Evolutionary conservation across 37 sponge, comb jelly and placozoan species (phyloP).

Genomic region (Petrosia ficiformis): DNA sequence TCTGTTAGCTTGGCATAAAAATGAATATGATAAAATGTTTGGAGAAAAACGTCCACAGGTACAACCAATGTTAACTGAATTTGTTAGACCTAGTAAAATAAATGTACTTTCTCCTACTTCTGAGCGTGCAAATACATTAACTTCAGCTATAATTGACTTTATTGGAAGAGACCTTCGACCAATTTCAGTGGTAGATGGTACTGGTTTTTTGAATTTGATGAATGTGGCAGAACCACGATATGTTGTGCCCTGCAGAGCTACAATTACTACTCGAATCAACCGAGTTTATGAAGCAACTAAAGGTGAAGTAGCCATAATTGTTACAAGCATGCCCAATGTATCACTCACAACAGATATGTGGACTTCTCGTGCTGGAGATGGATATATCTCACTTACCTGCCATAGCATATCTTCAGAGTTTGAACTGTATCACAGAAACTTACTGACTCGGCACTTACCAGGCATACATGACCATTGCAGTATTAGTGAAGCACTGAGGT

Average conservation of each 20-base stretch:
- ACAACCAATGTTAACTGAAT: constrained; percentile 1
- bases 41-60: neutral
- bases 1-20: neutral
- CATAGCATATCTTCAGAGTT: constrained; percentile 7
- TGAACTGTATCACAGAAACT: constrained; percentile 20
- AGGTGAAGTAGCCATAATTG: neutral
- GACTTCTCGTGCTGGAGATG: constrained; percentile 16
- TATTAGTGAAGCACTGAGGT: neutral
- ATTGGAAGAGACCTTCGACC: constrained; percentile 11
- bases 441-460: constrained; percentile 16
- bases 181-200: neutral
- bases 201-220: constrained; percentile 12
- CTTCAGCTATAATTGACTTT: constrained; percentile 8
- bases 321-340: neutral
- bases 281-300: neutral
- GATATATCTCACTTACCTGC: constrained; percentile 2
- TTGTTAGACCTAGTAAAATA: neutral
- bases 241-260: constrained; percentile 12
- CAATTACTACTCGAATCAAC: neutral
- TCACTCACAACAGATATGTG: constrained; percentile 20
- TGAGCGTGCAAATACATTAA: neutral
- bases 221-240: constrained; percentile 19
- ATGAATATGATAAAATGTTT: neutral
- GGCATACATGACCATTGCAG: constrained; percentile 13
- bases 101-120: neutral